Percentiles rank a stretch among this genome's conserved stretches.
phyloP scores from a whole-genome alignment of 2,888 invertebrate species.

The Monoplex corrugatus region DNA sequence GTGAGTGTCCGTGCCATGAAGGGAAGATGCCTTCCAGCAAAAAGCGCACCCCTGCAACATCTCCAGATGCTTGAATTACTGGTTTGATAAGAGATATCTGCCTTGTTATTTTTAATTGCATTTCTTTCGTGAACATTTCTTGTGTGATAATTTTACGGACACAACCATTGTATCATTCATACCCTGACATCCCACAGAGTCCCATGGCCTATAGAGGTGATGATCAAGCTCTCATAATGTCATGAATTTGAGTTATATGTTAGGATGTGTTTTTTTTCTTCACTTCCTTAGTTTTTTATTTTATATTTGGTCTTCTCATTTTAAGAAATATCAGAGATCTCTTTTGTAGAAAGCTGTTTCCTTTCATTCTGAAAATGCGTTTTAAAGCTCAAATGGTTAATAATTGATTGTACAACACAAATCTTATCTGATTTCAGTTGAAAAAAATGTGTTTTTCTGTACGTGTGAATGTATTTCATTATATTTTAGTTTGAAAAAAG shows the following conservation, averaged over 20 bases:
- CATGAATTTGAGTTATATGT: no score
- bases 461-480: no score
- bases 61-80: slow-evolving; percentile 45
- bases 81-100: background rate
- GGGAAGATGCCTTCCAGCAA: slow-evolving; percentile 72
- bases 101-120: background rate
- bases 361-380: no score
- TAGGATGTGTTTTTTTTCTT: no score
- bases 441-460: background rate
- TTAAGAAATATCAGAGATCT: no score
- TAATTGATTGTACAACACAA: background rate
- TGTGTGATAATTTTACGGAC: background rate
- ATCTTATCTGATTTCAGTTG: background rate
- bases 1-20: slow-evolving; percentile 72
- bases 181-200: background rate
- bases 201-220: background rate
- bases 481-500: no score
- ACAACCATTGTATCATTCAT: background rate
- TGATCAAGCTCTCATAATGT: background rate
- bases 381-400: no score
- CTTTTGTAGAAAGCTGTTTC: no score
- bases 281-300: no score
- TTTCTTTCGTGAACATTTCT: background rate
- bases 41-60: slow-evolving; percentile 64
- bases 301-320: no score